Evolutionary conservation across 2,797 vertebrate genomes (phyloP), one percentile per base, ranked within the genome.

Genomic region (Micromesistius poutassou): DNA sequence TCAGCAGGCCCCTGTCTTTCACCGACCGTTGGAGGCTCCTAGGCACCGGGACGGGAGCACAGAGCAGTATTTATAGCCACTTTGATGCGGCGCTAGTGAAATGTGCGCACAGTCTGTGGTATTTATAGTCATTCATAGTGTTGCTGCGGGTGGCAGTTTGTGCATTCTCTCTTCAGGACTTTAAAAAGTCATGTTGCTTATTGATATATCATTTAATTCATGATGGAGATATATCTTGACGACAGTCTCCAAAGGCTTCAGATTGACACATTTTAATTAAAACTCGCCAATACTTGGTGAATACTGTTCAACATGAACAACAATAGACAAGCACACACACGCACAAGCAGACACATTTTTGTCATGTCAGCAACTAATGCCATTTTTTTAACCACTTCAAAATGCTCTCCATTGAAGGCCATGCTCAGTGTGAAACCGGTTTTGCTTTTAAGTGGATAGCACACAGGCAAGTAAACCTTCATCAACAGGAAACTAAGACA

Each of bases 11-110:
- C 35, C 79, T 91, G 82, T 98, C 94, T 22, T 80, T 90, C 76
- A 93, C 81, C 1, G 92, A 94, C 88, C 91, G 94, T 88, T 95
- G 94, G 38, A 99, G 94, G 79, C 92, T 92, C 82, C 97, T 99
- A 86, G 38, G 25, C 8, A 28, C 8, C n/a, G 4, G 3, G n/a
- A 3, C 8, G 62, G 62, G 25, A 12, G n/a, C n/a, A 7, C 3
- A 3, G 13, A 62, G n/a, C n/a, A 22, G 3, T 14, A n/a, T 19
- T 55, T 55, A 55, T 16, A 42, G 40, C 14, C 40, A 13, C 40
- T 16, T 13, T 42, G 10, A 42, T 42, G 40, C 2, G 14, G 40
- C 14, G 3, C 0, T 16, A 16, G 40, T 38, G 36, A 38, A 38
- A 38, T 38, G 36, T 38, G 36, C 36, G 36, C 36, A 38, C 36